A percentile compares a stretch with the other conserved stretches of the same genome.
Evolutionary conservation across 2,797 vertebrate species (phyloP).

Genomic region (Sebastes elongatus): DNA sequence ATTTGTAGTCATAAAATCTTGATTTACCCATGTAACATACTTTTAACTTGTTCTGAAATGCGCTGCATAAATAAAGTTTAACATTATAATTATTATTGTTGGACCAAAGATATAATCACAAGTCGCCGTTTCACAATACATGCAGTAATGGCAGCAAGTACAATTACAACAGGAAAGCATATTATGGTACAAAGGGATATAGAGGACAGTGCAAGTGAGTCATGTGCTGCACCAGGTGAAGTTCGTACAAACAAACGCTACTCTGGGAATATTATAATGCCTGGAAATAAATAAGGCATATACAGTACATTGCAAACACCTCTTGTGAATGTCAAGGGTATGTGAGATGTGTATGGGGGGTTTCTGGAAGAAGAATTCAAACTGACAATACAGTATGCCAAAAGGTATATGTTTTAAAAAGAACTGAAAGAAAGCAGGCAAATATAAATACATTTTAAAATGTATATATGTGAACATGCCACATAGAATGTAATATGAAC

Average conservation of each 20-base stretch:
- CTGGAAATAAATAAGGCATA: conserved; percentile 20
- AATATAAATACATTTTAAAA: neutral
- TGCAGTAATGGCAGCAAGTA: neutral
- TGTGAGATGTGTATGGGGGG: neutral
- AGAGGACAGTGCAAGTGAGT: neutral
- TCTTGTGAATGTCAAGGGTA: conserved; percentile 27
- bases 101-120: neutral
- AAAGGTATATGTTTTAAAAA: neutral
- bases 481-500: neutral
- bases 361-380: neutral
- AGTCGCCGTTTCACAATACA: neutral
- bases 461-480: neutral
- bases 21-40: neutral
- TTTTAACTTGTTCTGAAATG: neutral
- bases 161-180: neutral
- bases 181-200: neutral
- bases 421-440: neutral
- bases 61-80: neutral
- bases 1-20: neutral
- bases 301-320: conserved; percentile 1
- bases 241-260: conserved; percentile 17
- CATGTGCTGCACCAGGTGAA: neutral
- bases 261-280: conserved; percentile 20
- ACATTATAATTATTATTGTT: neutral
- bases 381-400: neutral